Evolutionary conservation across 2,888 invertebrate genomes (phyloP), one percentile per base, ranked within the genome.

Genomic region (Sphaerophoria taeniata): DNA sequence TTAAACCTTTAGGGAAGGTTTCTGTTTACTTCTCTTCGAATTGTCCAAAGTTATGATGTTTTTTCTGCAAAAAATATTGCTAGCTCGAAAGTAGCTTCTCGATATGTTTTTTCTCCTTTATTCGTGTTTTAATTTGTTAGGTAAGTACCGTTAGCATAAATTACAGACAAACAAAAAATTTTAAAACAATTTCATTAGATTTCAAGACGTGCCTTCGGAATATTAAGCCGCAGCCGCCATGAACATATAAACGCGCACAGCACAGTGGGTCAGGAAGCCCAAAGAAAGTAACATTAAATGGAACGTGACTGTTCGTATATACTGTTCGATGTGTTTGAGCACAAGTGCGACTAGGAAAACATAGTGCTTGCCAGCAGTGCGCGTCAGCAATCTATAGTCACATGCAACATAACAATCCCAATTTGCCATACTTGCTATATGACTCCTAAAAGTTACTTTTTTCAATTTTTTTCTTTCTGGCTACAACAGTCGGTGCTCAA

Each of bases 261-360:
- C 45, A 69, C 85, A 85, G 69, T 85, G 81, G 85, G 85, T 85
- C 85, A 81, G 85, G 85, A 85, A 85, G 81, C 76, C 85, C 85
- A 85, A 85, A 85, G 85, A 85, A 81, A 85, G 85, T 73, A 85
- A 85, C 85, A 77, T 73, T 73, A 73, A 76, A 77, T 70, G 76
- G 76, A 70, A 85, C 85, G 85, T 85, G 85, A 70, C 76, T 51
- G 16, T 60, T 67, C 9, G 53, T 61, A 51, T 45, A 63, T 56
- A 47, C 71, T 56, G 34, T 60, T 47, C 61, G 51, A 34, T 36
- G 11, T 36, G 43, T 58, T 36, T 36, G 60, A 60, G 58, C 24
- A 58, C 58, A 39, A 58, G 58, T 58, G 39, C 63, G 63, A 63
- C 12, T 39, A 58, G 3, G 24, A 16, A 34, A 39, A 31, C 45